Evolutionary conservation across 2,888 invertebrate species (phyloP).

Genomic region (Microctonus hyperodae): DNA sequence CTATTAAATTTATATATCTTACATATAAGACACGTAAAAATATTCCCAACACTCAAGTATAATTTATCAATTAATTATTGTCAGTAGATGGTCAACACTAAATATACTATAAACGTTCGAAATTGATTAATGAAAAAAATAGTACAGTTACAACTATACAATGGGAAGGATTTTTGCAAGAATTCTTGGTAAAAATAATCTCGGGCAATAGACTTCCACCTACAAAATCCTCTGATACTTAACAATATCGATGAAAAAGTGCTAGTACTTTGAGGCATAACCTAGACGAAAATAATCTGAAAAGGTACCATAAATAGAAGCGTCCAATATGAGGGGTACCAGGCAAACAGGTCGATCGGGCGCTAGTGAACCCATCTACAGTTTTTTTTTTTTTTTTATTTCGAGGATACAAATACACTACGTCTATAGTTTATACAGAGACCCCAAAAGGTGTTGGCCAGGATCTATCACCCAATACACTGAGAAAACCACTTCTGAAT

Average conservation of each 20-base stretch:
- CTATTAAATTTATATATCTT: too few species aligned
- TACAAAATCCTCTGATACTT: too few species aligned
- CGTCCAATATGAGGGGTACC: slow-evolving; percentile 33
- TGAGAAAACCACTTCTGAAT: slow-evolving; percentile 47
- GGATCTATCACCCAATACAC: slow-evolving; percentile 34
- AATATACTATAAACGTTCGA: not conserved
- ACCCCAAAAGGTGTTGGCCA: slow-evolving; percentile 47
- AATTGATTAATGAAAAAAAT: not conserved
- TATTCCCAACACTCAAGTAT: not conserved
- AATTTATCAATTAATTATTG: not conserved
- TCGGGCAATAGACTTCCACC: not conserved
- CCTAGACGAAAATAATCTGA: not conserved
- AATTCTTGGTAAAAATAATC: not conserved
- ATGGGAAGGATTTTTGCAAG: not conserved
- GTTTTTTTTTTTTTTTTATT: too few species aligned
- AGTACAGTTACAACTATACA: not conserved
- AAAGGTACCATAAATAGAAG: slow-evolving; percentile 24
- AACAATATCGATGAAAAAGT: not conserved
- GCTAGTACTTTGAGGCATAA: slow-evolving; percentile 37
- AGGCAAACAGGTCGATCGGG: slow-evolving; percentile 29
- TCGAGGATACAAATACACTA: not conserved
- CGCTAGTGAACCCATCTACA: slow-evolving; percentile 21
- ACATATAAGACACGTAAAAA: too few species aligned
- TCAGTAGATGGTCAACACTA: not conserved
- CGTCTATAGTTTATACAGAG: not conserved